A percentile compares a stretch with the other conserved stretches of the same genome.
These are phyloP conservation scores for Dromas ardeola DNA, from an alignment of 2,113 vertebrate species.

Conservation along the genomic window DNA sequence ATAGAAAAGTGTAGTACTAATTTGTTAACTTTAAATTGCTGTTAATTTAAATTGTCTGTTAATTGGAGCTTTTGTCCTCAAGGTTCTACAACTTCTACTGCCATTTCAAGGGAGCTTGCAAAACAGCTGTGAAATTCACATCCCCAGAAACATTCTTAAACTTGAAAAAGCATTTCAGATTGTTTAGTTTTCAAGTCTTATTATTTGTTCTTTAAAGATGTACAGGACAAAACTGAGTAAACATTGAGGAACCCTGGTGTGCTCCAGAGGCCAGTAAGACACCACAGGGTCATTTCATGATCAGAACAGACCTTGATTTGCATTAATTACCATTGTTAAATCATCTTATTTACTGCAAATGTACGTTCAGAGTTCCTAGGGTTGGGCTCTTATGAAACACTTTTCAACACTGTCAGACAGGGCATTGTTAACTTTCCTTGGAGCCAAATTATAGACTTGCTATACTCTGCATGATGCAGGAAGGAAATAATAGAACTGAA, in stretches of 20 bases:
- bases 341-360: background rate
- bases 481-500: background rate
- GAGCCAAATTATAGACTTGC: background rate
- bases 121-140: background rate
- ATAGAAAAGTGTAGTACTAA: background rate
- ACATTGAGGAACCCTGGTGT: background rate
- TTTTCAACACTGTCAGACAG: background rate
- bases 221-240: background rate
- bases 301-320: background rate
- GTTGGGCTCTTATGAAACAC: background rate
- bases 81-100: background rate
- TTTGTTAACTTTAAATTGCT: background rate
- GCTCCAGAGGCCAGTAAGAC: background rate
- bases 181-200: background rate
- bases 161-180: background rate
- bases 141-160: background rate
- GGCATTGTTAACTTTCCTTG: background rate
- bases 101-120: background rate
- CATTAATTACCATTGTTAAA: conserved; percentile 4
- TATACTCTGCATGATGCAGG: background rate
- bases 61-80: background rate
- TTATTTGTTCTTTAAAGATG: background rate
- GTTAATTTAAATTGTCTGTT: background rate
- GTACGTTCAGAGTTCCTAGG: background rate
- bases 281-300: background rate